Base-by-base conservation (phyloP, 2,888 invertebrate genomes). In the Smittia aterrima region DNA sequence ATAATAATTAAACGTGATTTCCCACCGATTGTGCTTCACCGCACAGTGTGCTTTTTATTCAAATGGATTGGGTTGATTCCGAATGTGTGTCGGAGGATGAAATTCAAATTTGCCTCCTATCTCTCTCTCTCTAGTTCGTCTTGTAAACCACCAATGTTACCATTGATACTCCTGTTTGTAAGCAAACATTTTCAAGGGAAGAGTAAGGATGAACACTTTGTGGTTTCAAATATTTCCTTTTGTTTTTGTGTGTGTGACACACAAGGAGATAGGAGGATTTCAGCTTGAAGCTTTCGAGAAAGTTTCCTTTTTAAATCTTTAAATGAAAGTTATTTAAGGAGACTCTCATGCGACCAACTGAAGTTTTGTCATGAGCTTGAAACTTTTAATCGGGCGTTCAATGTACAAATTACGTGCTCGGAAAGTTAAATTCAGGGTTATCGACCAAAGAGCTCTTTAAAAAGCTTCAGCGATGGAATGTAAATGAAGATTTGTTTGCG, bases 1-100 rank as follows among this genome's bases (percentile, higher is more conserved):
- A 70, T 70, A 70, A 54, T 70, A 70, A 70, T 70, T 70, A 70
- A 53, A 70, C 70, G 53, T 70, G 54, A 67, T 25, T 32, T 47
- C 47, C 27, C 25, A 20, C 3, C 6, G 18, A 53, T 13, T 11
- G 13, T 53, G 38, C 38, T 53, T 7, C 20, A 64, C 25, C 25
- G 25, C 64, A 64, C 27, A 64, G 18, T 64, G 64, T 64, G 64
- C 27, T 64, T 27, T 64, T 64, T 27, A 64, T 64, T 64, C 9
- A 64, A 64, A 64, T 64, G 1, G 27, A 47, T 47, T 47, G 47
- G 47, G 16, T 3, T 16, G 47, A 47, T 47, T 32, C 32, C n/a
- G 47, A 4, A 47, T 47, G 47, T 16, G 47, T 16, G 13, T 47
- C 47, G 47, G 11, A 11, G 11, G n/a, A 47, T 47, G 47, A 47